A percentile compares a stretch with the other conserved stretches of the same genome.
Conservation (phyloP, 2,888 invertebrate species). For the Epinotia bilunana region DNA sequence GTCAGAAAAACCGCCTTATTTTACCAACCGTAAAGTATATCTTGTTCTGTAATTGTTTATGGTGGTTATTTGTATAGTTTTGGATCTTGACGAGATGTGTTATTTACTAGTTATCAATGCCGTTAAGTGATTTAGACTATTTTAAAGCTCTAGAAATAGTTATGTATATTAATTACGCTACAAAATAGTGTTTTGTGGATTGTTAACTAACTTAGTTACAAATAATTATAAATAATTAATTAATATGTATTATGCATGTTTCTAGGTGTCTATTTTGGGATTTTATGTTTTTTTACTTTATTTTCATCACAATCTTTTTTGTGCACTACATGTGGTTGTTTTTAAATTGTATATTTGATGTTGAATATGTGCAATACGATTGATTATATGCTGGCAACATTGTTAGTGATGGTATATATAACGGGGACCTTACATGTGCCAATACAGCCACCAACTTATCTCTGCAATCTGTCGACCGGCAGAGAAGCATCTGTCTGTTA, state of each 20-base stretch:
- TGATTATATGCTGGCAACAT: constrained; percentile 26
- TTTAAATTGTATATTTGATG: constrained; percentile 55
- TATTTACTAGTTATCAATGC: constrained; percentile 15
- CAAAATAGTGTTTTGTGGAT: constrained; percentile 60
- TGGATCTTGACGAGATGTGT: constrained; percentile 10
- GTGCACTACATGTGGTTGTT: constrained; percentile 62
- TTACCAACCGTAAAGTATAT: background rate
- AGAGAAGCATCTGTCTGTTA: background rate
- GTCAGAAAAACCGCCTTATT: constrained; percentile 17
- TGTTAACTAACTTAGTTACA: constrained; percentile 56
- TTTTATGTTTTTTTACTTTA: constrained; percentile 50
- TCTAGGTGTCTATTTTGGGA: constrained; percentile 65
- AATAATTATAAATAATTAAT: constrained; percentile 49
- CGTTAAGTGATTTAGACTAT: constrained; percentile 39
- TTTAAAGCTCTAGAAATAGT: constrained; percentile 31
- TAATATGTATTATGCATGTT: constrained; percentile 45
- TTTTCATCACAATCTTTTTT: constrained; percentile 63
- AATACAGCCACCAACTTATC: background rate
- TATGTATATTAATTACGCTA: constrained; percentile 27
- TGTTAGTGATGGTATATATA: constrained; percentile 3
- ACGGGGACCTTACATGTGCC: background rate
- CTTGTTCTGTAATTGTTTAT: background rate
- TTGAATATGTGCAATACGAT: constrained; percentile 50
- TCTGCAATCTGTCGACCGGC: background rate
- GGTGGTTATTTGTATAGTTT: constrained; percentile 21